Base-by-base conservation (phyloP, 2,888 invertebrate genomes). In the Eilema sororculum region DNA sequence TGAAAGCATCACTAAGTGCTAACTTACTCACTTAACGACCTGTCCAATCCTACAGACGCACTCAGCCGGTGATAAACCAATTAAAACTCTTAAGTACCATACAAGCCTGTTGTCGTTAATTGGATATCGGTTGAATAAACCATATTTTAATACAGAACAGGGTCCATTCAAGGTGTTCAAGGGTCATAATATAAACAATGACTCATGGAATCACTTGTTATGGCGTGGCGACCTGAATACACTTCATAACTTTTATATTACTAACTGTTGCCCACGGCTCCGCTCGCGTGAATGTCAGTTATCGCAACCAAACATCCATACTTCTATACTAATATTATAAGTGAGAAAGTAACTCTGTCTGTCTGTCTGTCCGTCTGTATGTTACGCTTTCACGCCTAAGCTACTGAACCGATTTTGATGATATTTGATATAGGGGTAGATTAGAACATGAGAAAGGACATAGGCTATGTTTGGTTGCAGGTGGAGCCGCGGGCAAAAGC, bases 161-260 rank as follows among this genome's bases (percentile, higher is more conserved):
- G 37, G 3, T 41, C 24, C 12, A 63, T 25, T 66, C 37, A 59
- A 22, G 30, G n/a, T 60, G 25, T 25, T n/a, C n/a, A 52, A n/a
- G n/a, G 52, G 52, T 52, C 52, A n/a, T n/a, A n/a, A 52, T n/a
- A 33, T 67, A 33, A 61, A 67, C 61, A 56, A 37, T 67, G 56
- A 24, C 3, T 37, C 37, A 56, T 67, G 33, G 56, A 61, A 33
- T 30, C 52, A 16, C 16, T 67, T 24, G 24, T 16, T 30, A 33
- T 61, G 61, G 61, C 56, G 33, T 33, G 22, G 30, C 13, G 16
- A 41, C 59, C 25, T 33, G 52, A 56, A 61, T 46, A 22, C 20
- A 37, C 9, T 22, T 61, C 67, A 56, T 52, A 56, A 67, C 60
- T 60, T 67, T 66, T 46, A 46, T 37, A 0, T 37, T 37, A 37